Base-by-base conservation (phyloP, 37 sponge, comb jelly and placozoan genomes). In the Eunapius fragilis region DNA sequence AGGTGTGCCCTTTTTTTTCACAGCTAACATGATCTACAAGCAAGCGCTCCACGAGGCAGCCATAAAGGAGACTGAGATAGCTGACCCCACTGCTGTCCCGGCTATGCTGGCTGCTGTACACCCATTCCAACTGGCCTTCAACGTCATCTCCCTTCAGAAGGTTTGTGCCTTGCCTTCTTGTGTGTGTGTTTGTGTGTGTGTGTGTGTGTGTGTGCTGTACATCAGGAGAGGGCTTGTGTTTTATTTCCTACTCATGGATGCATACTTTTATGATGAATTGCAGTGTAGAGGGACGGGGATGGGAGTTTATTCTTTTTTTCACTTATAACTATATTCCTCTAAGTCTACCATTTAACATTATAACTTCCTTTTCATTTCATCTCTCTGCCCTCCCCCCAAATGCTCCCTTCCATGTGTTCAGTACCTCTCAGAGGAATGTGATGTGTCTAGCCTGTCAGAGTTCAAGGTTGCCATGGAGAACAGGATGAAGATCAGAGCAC, bases 11-110 rank as follows among this genome's bases (percentile, higher is more conserved):
- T 9, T 26, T 77, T 10, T 7, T 81, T n/a, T 10, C 76, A 11
- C 73, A 90, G 96, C 96, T 36, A 89, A 93, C 79, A 73, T 90
- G 76, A 79, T 94, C 33, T 96, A 94, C 85, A 94, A 91, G 58
- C 58, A 58, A 58, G 58, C 58, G 17, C 58, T 58, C 22, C 58
- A 58, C 58, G 58, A 58, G 76, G 90, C 90, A 22, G 96, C 90
- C 5, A 45, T 96, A 83, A 83, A 83, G 75, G 85, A 90, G 28
- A 74, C 85, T 0, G 50, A 26, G 25, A 73, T 67, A 71, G 85
- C 77, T 10, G 82, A 70, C 6, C 35, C 75, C 7, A 45, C 67
- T 71, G 3, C 78, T 37, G 24, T 67, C 2, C 72, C 77, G 25
- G 31, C 78, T 12, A 70, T 83, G 10, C 30, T 69, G 23, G 49